Conservation (phyloP, 2,797 vertebrate species). For the Eulemur rubriventer region DNA sequence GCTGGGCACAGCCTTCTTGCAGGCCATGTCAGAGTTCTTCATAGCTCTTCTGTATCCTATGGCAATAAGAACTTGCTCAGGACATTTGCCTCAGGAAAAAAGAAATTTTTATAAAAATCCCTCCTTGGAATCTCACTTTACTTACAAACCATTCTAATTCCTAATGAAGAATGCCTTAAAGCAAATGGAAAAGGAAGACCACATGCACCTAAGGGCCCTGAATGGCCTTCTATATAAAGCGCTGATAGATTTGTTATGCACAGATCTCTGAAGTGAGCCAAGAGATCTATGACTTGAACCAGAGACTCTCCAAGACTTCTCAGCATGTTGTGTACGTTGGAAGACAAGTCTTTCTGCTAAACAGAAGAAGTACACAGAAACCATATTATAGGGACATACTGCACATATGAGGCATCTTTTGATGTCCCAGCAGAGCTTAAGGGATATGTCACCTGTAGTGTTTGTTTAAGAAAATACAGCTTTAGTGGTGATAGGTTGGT, state of each 20-base stretch:
- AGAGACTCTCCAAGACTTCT: conserved; percentile 86
- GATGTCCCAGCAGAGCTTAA: conserved; percentile 77
- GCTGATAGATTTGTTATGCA: conserved; percentile 81
- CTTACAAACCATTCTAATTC: conserved; percentile 52
- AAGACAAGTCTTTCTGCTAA: conserved; percentile 78
- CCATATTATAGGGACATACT: conserved; percentile 77
- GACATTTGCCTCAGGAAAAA: conserved; percentile 78
- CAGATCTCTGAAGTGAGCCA: conserved; percentile 80
- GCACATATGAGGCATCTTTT: conserved; percentile 82
- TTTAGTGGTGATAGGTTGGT: conserved; percentile 76
- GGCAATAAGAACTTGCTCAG: neutral
- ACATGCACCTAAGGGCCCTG: conserved; percentile 76
- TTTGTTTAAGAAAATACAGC: conserved; percentile 80
- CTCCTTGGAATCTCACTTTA: conserved; percentile 47
- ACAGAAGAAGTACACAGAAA: conserved; percentile 80
- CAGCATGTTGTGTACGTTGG: conserved; percentile 86
- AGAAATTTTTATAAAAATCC: conserved; percentile 85
- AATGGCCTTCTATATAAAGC: conserved; percentile 84
- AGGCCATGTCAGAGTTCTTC: neutral
- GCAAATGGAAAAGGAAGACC: conserved; percentile 80
- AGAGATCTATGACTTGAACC: conserved; percentile 81
- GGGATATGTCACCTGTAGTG: conserved; percentile 73
- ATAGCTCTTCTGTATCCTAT: neutral
- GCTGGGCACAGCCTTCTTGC: neutral
- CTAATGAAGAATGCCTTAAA: conserved; percentile 62